These are phyloP conservation scores for Habrosyne pyritoides DNA, from an alignment of 2,888 invertebrate genomes.

Conservation along the genomic window DNA sequence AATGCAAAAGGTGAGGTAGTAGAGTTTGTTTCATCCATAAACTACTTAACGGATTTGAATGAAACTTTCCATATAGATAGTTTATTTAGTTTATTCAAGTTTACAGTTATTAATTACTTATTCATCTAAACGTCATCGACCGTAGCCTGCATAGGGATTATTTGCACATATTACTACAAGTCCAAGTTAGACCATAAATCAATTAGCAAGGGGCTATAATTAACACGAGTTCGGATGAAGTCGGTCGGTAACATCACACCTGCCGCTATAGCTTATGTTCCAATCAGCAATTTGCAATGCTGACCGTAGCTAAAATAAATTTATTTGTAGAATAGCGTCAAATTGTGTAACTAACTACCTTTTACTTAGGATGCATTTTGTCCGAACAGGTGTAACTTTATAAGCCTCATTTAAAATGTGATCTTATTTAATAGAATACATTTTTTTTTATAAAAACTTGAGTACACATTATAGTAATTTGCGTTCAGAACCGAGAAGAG, in stretches of 20 bases:
- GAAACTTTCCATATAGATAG: too few relatives aligned
- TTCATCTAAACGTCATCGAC: constrained; percentile 40
- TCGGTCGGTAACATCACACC: constrained; percentile 60
- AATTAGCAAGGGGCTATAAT: constrained; percentile 65
- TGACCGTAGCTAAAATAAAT: constrained; percentile 25
- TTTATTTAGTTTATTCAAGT: constrained; percentile 21
- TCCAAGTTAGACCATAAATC: constrained; percentile 68
- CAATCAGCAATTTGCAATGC: constrained; percentile 35
- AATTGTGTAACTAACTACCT: constrained; percentile 15
- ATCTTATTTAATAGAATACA: too few relatives aligned
- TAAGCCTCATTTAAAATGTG: too few relatives aligned
- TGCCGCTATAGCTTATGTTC: constrained; percentile 37
- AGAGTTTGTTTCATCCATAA: too few relatives aligned
- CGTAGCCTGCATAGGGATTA: constrained; percentile 44
- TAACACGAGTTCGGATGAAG: constrained; percentile 51
- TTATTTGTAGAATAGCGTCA: constrained; percentile 23
- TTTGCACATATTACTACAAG: constrained; percentile 48
- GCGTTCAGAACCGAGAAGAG: too few relatives aligned
- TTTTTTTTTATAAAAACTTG: too few relatives aligned
- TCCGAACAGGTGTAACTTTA: background rate
- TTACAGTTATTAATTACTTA: constrained; percentile 23
- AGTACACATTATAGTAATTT: too few relatives aligned
- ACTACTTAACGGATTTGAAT: too few relatives aligned
- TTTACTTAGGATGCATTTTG: constrained; percentile 17
- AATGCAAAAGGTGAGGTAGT: too few relatives aligned